These are phyloP conservation scores for Petrocephalus schoutedeni DNA, from an alignment of 2,797 vertebrate species.

Conservation along the genomic window DNA sequence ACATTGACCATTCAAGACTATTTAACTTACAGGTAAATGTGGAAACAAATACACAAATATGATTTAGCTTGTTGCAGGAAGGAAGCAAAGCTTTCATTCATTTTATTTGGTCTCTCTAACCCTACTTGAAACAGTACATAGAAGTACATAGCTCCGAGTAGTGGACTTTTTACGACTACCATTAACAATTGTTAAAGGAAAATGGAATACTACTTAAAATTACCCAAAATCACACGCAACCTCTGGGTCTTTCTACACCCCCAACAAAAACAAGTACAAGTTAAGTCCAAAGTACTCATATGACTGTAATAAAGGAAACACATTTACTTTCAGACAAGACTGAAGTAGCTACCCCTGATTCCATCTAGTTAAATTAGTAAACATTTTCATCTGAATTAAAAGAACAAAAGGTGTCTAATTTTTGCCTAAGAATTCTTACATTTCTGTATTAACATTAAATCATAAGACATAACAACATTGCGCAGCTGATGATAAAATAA, in stretches of 20 bases:
- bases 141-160: not conserved
- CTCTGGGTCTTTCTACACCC: not conserved
- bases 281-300: not conserved
- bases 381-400: not conserved
- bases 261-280: not conserved
- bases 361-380: not conserved
- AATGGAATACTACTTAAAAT: not conserved
- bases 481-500: not conserved
- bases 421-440: not conserved
- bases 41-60: not conserved
- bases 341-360: not conserved
- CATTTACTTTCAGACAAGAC: not conserved
- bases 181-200: not conserved
- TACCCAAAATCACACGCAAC: not conserved
- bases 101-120: not conserved
- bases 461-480: not conserved
- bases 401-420: not conserved
- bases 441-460: not conserved
- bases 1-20: not conserved
- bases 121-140: not conserved
- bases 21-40: not conserved
- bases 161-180: not conserved
- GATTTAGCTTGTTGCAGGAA: not conserved
- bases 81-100: not conserved
- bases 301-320: not conserved